A percentile compares a stretch with the other conserved stretches of the same genome.
phyloP scores from a whole-genome alignment of 2,797 vertebrate genomes.

The Myotis pilosus region DNA sequence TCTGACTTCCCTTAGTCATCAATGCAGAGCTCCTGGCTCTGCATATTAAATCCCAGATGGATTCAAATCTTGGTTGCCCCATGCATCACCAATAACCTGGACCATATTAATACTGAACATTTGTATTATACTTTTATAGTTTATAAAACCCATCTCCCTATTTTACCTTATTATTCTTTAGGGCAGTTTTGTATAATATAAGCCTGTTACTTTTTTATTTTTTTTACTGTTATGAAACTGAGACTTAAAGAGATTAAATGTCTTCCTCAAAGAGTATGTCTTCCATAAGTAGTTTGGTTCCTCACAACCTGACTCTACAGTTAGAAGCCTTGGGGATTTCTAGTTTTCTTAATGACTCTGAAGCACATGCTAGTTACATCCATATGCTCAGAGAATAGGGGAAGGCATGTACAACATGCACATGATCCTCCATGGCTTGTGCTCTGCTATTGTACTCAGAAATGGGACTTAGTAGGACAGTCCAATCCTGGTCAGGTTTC shows the following conservation, averaged over 20 bases:
- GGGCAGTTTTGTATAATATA: neutral
- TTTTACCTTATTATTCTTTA: constrained; percentile 39
- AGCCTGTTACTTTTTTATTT: neutral
- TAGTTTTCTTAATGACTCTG: constrained; percentile 13
- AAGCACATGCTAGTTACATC: neutral
- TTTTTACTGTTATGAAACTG: neutral
- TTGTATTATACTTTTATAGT: neutral
- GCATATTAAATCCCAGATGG: neutral
- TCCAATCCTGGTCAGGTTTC: neutral
- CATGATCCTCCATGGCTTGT: neutral
- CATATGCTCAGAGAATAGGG: neutral
- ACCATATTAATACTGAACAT: neutral
- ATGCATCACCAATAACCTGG: neutral
- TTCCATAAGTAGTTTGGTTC: neutral
- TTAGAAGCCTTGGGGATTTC: neutral
- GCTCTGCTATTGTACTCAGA: neutral
- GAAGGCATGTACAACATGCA: neutral
- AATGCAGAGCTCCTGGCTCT: neutral
- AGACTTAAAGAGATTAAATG: neutral
- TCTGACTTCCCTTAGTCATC: neutral
- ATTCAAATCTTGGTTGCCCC: neutral
- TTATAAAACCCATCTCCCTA: neutral
- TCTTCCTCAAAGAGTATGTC: neutral
- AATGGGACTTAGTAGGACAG: neutral
- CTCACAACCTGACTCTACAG: neutral